Conservation (phyloP, 1,140 invertebrate species). For the Zaprionus lachaisei region DNA sequence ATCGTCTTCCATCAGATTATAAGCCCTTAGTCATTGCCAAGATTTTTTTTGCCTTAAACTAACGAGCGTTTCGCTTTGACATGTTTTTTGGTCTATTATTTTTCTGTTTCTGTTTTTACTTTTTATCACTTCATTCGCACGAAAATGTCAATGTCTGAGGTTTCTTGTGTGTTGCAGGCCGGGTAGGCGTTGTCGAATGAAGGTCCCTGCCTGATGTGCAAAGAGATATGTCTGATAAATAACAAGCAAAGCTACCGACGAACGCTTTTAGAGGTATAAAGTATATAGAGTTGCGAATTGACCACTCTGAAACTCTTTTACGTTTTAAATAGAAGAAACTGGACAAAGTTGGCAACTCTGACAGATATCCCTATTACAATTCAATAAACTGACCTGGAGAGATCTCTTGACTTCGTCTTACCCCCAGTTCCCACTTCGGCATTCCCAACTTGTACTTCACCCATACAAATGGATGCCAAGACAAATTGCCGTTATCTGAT, state of each 20-base stretch:
- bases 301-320: not conserved
- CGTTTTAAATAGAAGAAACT: not conserved
- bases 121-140: constrained; percentile 79
- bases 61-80: constrained; percentile 44
- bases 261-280: not conserved
- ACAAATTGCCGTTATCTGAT: constrained; percentile 69
- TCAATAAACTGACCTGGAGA: not conserved
- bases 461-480: constrained; percentile 57
- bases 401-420: not conserved
- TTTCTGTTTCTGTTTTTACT: constrained; percentile 32
- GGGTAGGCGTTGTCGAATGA: constrained; percentile 48
- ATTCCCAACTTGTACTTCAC: not conserved
- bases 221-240: constrained; percentile 80
- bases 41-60: constrained; percentile 22
- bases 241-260: constrained; percentile 69
- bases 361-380: not conserved
- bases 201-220: constrained; percentile 47
- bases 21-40: not conserved
- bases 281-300: not conserved
- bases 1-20: constrained; percentile 62
- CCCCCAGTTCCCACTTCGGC: not conserved
- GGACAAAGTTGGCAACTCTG: not conserved
- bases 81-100: too few species aligned
- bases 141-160: constrained; percentile 73
- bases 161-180: constrained; percentile 24